These are phyloP conservation scores for Erannis defoliaria DNA, from an alignment of 2,888 invertebrate species.

Conservation along the genomic window DNA sequence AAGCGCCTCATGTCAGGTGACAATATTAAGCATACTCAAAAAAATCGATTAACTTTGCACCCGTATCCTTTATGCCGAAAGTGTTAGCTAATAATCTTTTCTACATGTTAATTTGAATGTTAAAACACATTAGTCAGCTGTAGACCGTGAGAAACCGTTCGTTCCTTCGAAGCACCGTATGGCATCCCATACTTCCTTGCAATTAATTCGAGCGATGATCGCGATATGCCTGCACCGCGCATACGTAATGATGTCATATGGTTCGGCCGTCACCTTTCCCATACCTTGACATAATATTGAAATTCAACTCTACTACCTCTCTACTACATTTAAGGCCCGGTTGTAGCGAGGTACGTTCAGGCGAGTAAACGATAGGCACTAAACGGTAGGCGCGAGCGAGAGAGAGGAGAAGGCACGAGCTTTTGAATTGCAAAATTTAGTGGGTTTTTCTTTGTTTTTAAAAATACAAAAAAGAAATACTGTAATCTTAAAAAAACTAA, in stretches of 20 bases:
- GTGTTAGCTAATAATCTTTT: slow-evolving; percentile 31
- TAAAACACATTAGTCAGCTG: slow-evolving; percentile 43
- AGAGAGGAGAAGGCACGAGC: too few relatives aligned
- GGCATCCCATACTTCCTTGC: slow-evolving; percentile 78
- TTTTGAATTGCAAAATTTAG: too few relatives aligned
- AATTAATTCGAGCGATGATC: slow-evolving; percentile 81
- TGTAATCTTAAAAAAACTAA: too few relatives aligned
- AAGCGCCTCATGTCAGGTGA: slow-evolving; percentile 38
- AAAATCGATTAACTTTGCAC: slow-evolving; percentile 1
- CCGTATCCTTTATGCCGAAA: slow-evolving; percentile 5
- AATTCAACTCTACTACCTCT: slow-evolving; percentile 44
- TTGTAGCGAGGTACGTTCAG: too few relatives aligned
- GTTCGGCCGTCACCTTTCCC: slow-evolving; percentile 68
- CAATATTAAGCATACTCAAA: slow-evolving; percentile 16
- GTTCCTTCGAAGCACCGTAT: slow-evolving; percentile 71
- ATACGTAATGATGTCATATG: slow-evolving; percentile 79
- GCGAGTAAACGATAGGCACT: too few relatives aligned
- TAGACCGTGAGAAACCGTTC: slow-evolving; percentile 71
- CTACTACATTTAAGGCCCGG: slow-evolving; percentile 41
- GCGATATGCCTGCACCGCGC: slow-evolving; percentile 74
- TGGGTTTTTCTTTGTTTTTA: too few relatives aligned
- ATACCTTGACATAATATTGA: slow-evolving; percentile 57
- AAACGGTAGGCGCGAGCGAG: too few relatives aligned
- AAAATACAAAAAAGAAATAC: too few relatives aligned
- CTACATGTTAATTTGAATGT: slow-evolving; percentile 35